Percentiles rank a stretch among this genome's conserved stretches.
phyloP scores from a whole-genome alignment of 2,113 vertebrate species.

The Puffinus mauretanicus region DNA sequence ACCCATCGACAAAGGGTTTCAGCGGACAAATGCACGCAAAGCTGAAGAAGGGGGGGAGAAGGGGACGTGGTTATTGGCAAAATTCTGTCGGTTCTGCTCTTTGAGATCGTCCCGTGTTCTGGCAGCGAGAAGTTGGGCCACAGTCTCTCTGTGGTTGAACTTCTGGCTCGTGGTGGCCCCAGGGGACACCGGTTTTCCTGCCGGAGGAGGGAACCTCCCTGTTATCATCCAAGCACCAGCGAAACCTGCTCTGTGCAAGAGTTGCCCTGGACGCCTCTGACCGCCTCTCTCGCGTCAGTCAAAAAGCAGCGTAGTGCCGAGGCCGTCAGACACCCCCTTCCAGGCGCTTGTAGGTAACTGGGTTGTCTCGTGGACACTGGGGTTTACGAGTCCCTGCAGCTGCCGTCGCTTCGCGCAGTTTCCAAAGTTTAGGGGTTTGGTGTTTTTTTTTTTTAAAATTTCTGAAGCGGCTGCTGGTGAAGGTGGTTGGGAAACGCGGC shows the following conservation, averaged over 20 bases:
- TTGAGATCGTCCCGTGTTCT: too few relatives aligned
- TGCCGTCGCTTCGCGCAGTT: rapidly evolving
- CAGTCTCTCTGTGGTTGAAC: not conserved
- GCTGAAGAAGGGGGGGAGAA: not conserved
- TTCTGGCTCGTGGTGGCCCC: not conserved
- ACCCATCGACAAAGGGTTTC: not conserved
- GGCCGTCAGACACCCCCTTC: rapidly evolving
- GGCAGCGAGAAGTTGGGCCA: not conserved
- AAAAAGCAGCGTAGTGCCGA: rapidly evolving
- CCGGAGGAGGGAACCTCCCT: not conserved
- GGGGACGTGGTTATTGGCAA: rapidly evolving
- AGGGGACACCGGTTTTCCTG: not conserved
- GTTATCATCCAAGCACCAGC: rapidly evolving
- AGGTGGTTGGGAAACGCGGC: not conserved
- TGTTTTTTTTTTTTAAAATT: not conserved
- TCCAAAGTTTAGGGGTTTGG: not conserved
- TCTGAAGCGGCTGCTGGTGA: not conserved
- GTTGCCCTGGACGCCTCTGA: not conserved
- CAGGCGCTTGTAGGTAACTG: rapidly evolving
- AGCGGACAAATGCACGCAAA: rapidly evolving
- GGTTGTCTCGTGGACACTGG: rapidly evolving
- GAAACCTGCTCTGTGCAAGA: not conserved
- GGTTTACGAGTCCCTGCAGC: not conserved
- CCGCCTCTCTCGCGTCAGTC: not conserved
- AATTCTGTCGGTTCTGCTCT: not conserved